A percentile compares a stretch with the other conserved stretches of the same genome.
Conservation (phyloP, 2,888 invertebrate species). For the Argyresthia albistria region DNA sequence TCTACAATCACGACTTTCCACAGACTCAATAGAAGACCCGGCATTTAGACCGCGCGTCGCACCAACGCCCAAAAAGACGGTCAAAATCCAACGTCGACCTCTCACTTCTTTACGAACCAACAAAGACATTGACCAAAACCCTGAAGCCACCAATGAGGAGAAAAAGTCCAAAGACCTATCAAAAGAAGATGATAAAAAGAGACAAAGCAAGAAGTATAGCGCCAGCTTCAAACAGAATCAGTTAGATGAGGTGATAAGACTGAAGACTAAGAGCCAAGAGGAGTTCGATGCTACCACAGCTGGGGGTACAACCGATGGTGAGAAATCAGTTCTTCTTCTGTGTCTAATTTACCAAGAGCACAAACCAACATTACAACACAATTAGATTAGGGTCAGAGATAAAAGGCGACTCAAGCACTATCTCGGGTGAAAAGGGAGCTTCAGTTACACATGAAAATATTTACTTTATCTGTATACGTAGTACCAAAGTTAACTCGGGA, state of each 20-base stretch:
- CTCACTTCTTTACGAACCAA: constrained; percentile 39
- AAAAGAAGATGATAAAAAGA: constrained; percentile 47
- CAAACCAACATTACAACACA: neutral
- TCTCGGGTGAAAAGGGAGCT: no score
- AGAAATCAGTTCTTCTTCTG: constrained; percentile 8
- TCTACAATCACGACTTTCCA: neutral
- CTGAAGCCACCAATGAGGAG: constrained; percentile 40
- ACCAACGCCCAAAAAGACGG: constrained; percentile 19
- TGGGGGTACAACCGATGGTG: constrained; percentile 39
- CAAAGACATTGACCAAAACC: constrained; percentile 48
- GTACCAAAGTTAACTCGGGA: no score
- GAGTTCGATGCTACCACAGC: constrained; percentile 29
- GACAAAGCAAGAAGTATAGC: constrained; percentile 64
- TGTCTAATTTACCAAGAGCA: neutral
- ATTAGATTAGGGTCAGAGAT: neutral
- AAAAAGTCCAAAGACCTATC: constrained; percentile 5
- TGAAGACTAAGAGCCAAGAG: constrained; percentile 26
- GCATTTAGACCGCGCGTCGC: constrained; percentile 23
- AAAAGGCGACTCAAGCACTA: no score
- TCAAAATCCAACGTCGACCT: constrained; percentile 46
- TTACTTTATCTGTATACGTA: no score
- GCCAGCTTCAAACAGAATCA: constrained; percentile 54
- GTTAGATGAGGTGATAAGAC: constrained; percentile 41
- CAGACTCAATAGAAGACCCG: constrained; percentile 51
- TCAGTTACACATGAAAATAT: no score